Percentiles rank a stretch among this genome's conserved stretches.
These are phyloP conservation scores for Spea hammondii DNA, from an alignment of 2,797 vertebrate species.

Conservation along the genomic window DNA sequence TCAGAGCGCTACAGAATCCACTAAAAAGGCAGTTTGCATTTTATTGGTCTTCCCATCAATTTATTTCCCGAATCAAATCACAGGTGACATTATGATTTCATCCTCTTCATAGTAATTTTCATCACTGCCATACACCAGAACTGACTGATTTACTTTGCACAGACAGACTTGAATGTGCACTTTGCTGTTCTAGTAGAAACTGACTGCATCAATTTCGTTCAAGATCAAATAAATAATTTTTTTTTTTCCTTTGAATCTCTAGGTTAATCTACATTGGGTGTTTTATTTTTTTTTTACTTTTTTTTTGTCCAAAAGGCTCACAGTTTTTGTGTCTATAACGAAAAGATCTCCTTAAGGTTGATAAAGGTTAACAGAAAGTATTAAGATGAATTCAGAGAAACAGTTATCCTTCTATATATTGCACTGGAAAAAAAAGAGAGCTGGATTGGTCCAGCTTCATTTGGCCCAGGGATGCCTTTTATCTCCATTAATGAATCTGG, in stretches of 20 bases:
- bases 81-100: constrained; percentile 63
- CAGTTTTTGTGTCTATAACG: neutral
- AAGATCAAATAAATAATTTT: constrained; percentile 57
- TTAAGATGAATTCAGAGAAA: too few relatives aligned
- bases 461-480: too few relatives aligned
- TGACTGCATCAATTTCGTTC: constrained; percentile 53
- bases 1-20: constrained; percentile 48
- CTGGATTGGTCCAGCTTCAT: too few relatives aligned
- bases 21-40: constrained; percentile 55
- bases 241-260: constrained; percentile 46
- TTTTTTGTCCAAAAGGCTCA: constrained; percentile 6
- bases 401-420: too few relatives aligned
- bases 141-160: constrained; percentile 59
- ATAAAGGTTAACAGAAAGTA: too few relatives aligned
- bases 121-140: constrained; percentile 54
- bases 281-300: constrained; percentile 29
- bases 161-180: constrained; percentile 56
- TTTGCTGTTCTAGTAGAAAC: constrained; percentile 50
- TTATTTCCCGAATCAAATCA: constrained; percentile 64
- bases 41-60: constrained; percentile 50
- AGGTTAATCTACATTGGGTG: constrained; percentile 52
- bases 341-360: neutral
- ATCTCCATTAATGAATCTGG: too few relatives aligned
- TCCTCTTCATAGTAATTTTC: constrained; percentile 61
- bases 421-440: too few relatives aligned